phyloP scores from a whole-genome alignment of 2,888 invertebrate species.

The Acheta domesticus region DNA sequence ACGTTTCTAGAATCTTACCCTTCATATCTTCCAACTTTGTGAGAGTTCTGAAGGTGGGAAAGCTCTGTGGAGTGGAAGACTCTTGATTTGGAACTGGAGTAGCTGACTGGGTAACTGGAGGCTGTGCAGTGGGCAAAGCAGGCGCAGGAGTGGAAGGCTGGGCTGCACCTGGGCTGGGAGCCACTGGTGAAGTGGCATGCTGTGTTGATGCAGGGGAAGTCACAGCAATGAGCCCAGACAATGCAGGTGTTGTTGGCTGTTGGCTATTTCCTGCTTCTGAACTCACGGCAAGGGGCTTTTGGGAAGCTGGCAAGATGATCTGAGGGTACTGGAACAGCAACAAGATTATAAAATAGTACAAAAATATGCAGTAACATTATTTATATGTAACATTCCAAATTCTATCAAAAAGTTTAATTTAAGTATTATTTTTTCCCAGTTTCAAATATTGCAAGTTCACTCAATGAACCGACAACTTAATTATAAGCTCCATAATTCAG shows the following conservation, averaged over 20 bases:
- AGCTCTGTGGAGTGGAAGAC: constrained; percentile 44
- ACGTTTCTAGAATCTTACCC: constrained; percentile 44
- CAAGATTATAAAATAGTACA: constrained; percentile 24
- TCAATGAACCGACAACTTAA: too few species aligned
- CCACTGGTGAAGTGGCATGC: constrained; percentile 11
- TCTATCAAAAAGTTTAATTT: too few species aligned
- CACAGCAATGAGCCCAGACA: constrained; percentile 35
- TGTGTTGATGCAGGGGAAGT: constrained; percentile 24
- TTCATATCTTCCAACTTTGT: constrained; percentile 91
- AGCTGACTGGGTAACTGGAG: constrained; percentile 24
- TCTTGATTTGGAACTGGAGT: constrained; percentile 38
- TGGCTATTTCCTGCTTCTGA: constrained; percentile 37
- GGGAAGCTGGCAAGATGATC: constrained; percentile 73
- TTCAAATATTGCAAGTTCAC: too few species aligned
- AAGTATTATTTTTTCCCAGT: too few species aligned
- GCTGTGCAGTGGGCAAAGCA: constrained; percentile 21
- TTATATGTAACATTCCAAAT: too few species aligned
- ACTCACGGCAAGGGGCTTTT: constrained; percentile 51
- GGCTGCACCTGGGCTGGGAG: constrained; percentile 21
- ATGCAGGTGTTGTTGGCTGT: constrained; percentile 21
- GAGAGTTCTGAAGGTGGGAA: constrained; percentile 47
- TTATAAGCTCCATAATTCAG: too few species aligned
- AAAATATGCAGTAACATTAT: too few species aligned
- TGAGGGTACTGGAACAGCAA: constrained; percentile 60
- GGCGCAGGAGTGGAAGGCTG: constrained; percentile 25